Evolutionary conservation across 2,113 vertebrate genomes (phyloP).

Genomic region (Chrysemys picta): DNA sequence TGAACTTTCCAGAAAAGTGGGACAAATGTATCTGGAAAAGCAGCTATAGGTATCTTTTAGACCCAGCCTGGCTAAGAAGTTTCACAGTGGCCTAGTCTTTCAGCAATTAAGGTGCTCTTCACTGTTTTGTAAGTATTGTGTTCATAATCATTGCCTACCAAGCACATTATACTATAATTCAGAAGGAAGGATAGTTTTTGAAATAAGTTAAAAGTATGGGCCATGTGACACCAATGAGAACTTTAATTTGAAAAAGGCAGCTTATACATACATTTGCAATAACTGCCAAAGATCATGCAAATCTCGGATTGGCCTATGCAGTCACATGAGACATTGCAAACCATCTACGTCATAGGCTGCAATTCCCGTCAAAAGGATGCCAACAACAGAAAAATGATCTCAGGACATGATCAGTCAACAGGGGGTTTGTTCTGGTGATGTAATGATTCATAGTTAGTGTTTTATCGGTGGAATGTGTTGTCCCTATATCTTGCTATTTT

Average conservation of each 20-base stretch:
- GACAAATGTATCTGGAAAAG: background rate
- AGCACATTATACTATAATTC: background rate
- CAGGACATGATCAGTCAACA: background rate
- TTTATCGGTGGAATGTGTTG: background rate
- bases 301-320: too few relatives aligned
- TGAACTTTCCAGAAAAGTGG: background rate
- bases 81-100: background rate
- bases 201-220: background rate
- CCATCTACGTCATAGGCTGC: too few relatives aligned
- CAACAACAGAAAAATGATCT: background rate
- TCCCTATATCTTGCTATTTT: background rate
- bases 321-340: too few relatives aligned
- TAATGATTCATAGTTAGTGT: background rate
- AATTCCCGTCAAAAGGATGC: too few relatives aligned
- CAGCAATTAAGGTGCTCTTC: constrained; percentile 30
- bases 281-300: too few relatives aligned
- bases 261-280: background rate
- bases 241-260: background rate
- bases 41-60: constrained; percentile 43
- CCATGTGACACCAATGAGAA: background rate
- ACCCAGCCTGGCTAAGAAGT: background rate
- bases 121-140: constrained; percentile 9
- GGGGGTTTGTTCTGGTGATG: accelerated
- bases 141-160: constrained; percentile 55
- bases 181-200: background rate